Evolutionary conservation across 35 echinoderm and acorn worm species (phyloP), one percentile per base, ranked within the genome.

Genomic region (Heliocidaris tuberculata): DNA sequence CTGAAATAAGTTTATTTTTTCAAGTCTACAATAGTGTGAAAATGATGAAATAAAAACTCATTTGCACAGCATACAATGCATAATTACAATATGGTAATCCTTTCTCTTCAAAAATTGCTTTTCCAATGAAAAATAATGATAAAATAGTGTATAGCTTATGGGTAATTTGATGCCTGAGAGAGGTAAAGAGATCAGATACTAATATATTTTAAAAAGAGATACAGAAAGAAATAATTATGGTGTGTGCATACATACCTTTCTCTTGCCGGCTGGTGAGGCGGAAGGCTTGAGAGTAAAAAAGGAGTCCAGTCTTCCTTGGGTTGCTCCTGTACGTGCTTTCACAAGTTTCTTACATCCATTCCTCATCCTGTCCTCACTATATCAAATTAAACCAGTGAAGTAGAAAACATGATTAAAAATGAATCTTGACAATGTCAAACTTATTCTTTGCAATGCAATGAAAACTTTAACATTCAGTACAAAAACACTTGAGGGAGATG

Each of bases 351-450:
- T 96, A 54, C 85, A 59, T 49, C 96, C 98, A 96, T 99, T 99
- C 30, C 95, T 85, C 60, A 99, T 97, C 35, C 98, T 94, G n/a
- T 99, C 98, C 92, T 99, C 98, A 96, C 98, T 99, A 48, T 35
- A 85, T 31, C 31, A 90, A 48, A 95, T 48, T 9, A 30, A 47
- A 87, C 85, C 61, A 94, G 31, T 95, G 6, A 95, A 86, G 31
- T 30, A 85, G 86, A 13, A 16, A 6, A 32, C 70, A 70, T 9
- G 15, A 21, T 31, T 31, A 49, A 85, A 86, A 6, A 35, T 47
- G 29, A 94, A 32, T 92, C 47, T 31, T 31, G 19, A 30, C 9
- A 71, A 17, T 5, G 6, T 48, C 13, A 6, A 30, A 94, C 27
- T 94, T 94, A 86, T 27, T 54, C 12, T 49, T 17, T 27, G 32